Base-by-base conservation (phyloP, 2,113 vertebrate species). In the Siniperca knerii region DNA sequence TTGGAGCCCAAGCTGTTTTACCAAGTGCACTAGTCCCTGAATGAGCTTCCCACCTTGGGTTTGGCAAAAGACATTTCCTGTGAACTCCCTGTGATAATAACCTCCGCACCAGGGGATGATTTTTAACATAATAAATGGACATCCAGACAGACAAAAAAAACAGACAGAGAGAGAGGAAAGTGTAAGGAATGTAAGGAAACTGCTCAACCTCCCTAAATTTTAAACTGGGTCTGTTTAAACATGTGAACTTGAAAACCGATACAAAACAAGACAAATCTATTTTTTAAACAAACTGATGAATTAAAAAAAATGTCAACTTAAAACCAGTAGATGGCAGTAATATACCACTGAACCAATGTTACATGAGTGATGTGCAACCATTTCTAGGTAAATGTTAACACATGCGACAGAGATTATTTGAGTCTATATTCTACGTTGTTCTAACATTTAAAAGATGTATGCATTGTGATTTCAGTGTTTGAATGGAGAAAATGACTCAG, bases 1-100 rank as follows among this genome's bases (percentile, higher is more conserved):
- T 91, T 93, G 89, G 87, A 90, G 78, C 67, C 42, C 8, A 54
- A 57, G 71, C 64, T 90, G 90, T 89, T 92, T 92, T 83, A 67
- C 70, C 89, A 94, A 87, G 86, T 60, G 71, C 35, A 10, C 77
- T 11, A 40, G 77, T 79, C 50, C 70, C 58, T 8, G 11, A 85
- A 82, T 84, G 80, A 82, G 83, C 70, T 83, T 84, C 85, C 75
- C 68, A 80, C 77, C 68, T 82, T 70, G 64, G 0, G 46, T 84
- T 89, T 90, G 85, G 89, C 86, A 88, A 55, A 71, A 42, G 70
- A 20, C 21, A 21, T 62, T 84, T 87, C 84, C 79, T 67, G 60
- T 25, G 44, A 87, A 77, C 40, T 76, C 76, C 83, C 80, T 1
- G 1, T 77, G 81, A 83, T 74, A 92, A 87, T 73, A 80, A 83